phyloP scores from a whole-genome alignment of 2,797 vertebrate genomes.

The Cyprinella venusta region DNA sequence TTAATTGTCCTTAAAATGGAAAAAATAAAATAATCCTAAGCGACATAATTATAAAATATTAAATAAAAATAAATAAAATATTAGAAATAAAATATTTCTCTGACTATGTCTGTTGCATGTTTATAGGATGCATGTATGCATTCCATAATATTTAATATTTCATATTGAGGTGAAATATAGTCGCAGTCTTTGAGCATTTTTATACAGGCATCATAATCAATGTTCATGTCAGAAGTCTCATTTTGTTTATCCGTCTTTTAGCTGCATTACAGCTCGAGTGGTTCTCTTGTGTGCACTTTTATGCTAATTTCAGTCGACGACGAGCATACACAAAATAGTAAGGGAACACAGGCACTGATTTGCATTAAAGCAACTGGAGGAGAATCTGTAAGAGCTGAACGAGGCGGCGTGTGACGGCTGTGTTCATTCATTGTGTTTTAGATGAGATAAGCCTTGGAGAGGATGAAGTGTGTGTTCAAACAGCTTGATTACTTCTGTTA shows the following conservation, averaged over 20 bases:
- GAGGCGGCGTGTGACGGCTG: neutral
- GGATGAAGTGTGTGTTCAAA: conserved; percentile 18
- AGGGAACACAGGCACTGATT: neutral
- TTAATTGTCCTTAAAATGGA: neutral
- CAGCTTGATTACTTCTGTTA: conserved; percentile 20
- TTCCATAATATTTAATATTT: neutral
- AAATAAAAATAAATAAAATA: no score
- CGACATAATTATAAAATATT: neutral
- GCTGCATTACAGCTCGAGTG: neutral
- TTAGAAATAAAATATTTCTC: neutral
- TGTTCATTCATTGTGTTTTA: conserved; percentile 33
- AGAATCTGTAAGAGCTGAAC: neutral
- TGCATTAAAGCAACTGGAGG: neutral
- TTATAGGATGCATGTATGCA: neutral
- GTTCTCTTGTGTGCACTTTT: neutral
- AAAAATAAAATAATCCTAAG: no score
- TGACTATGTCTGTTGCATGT: neutral
- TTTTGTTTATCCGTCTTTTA: neutral
- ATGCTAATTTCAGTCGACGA: neutral
- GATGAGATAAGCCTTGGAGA: conserved; percentile 16
- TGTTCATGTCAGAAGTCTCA: neutral
- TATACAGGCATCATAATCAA: neutral
- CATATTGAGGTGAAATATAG: neutral
- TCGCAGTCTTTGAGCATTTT: neutral
- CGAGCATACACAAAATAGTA: neutral